These are phyloP conservation scores for Oreochromis spilurus DNA, from an alignment of 2,113 vertebrate species.

Conservation along the genomic window DNA sequence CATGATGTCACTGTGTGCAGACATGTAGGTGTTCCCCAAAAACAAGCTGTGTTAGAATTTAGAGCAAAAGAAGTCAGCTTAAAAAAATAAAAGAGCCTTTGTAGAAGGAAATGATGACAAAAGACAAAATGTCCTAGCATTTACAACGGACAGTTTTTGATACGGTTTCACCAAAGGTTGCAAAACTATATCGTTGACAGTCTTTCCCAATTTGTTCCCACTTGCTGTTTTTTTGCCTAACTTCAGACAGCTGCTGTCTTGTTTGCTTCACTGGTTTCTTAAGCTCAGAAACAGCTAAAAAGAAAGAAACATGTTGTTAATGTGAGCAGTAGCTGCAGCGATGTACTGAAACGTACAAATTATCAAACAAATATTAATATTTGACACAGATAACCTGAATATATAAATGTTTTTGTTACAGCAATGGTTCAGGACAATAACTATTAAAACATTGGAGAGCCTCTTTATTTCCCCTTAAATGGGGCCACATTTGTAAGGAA, in stretches of 20 bases:
- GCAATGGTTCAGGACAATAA: background rate
- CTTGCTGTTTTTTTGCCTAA: fast-evolving
- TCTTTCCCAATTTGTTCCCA: background rate
- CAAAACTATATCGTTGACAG: background rate
- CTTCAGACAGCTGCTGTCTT: background rate
- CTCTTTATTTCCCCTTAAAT: background rate
- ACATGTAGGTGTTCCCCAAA: background rate
- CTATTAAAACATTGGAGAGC: background rate
- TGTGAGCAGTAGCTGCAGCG: background rate
- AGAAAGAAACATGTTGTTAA: background rate
- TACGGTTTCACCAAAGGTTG: background rate
- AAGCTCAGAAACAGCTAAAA: background rate
- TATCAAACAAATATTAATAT: background rate
- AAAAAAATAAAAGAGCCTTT: background rate
- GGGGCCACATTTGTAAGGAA: background rate
- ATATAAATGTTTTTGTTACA: background rate
- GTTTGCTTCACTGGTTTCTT: background rate
- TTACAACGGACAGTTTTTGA: background rate
- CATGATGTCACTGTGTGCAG: too few relatives aligned
- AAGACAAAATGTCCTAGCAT: background rate
- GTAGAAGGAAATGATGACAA: background rate
- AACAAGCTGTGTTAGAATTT: background rate
- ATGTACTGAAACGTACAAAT: background rate
- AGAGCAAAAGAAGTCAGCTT: background rate
- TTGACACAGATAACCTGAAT: background rate